Evolutionary conservation across 2,888 invertebrate genomes (phyloP).

Genomic region (Drosophila emarginata): DNA sequence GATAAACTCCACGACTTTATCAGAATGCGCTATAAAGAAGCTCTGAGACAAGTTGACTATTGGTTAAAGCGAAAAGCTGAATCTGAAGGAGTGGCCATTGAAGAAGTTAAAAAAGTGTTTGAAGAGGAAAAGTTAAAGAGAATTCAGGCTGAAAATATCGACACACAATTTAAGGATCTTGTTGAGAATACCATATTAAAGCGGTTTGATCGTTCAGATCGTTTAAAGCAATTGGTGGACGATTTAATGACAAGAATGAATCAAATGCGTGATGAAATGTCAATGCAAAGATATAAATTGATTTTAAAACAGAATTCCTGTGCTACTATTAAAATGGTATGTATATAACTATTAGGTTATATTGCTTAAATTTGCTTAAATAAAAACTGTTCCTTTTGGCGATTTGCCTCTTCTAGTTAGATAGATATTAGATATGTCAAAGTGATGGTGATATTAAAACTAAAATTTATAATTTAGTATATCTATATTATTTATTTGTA

Average conservation of each 20-base stretch:
- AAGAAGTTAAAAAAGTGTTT: background rate
- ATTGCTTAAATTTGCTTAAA: too few relatives aligned
- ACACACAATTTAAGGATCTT: background rate
- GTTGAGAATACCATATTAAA: background rate
- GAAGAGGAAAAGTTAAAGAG: background rate
- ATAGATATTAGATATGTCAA: too few relatives aligned
- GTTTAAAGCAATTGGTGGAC: background rate
- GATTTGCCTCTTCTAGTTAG: too few relatives aligned
- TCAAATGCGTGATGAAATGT: constrained; percentile 2
- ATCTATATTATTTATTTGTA: too few relatives aligned
- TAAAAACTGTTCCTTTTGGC: too few relatives aligned
- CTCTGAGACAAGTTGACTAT: background rate
- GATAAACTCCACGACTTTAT: background rate
- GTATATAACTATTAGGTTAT: background rate
- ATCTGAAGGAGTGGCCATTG: background rate
- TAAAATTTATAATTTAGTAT: too few relatives aligned
- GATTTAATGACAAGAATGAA: background rate
- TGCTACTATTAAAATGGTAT: background rate
- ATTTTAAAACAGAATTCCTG: background rate
- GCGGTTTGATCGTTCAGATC: background rate
- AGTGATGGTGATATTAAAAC: too few relatives aligned
- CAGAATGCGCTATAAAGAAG: background rate
- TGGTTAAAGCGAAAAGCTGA: background rate
- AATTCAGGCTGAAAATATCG: background rate
- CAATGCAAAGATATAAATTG: background rate